A percentile compares a stretch with the other conserved stretches of the same genome.
phyloP scores from a whole-genome alignment of 2,113 vertebrate genomes.

The Myiozetetes cayanensis region DNA sequence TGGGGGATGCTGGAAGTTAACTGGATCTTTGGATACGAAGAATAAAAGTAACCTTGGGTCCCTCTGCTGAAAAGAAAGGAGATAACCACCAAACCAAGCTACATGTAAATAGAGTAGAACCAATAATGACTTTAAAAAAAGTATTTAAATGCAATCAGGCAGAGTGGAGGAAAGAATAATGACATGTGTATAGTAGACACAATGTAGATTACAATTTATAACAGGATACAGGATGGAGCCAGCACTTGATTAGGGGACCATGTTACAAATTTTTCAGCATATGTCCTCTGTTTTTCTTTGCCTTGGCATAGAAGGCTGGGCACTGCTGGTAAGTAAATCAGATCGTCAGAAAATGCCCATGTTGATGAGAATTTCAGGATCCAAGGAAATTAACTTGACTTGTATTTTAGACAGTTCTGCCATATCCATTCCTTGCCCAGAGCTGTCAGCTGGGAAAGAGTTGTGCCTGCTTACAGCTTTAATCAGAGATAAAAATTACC shows the following conservation, averaged over 20 bases:
- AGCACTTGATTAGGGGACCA: slow-evolving; percentile 69
- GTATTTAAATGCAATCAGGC: slow-evolving; percentile 71
- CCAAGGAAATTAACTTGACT: slow-evolving; percentile 49
- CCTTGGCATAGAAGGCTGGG: slow-evolving; percentile 68
- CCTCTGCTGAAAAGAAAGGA: slow-evolving; percentile 16
- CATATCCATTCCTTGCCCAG: slow-evolving; percentile 14
- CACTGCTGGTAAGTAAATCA: slow-evolving; percentile 52
- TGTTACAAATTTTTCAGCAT: slow-evolving; percentile 69
- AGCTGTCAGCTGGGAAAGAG: slow-evolving; percentile 1
- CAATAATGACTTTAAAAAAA: slow-evolving; percentile 42
- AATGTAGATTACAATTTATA: slow-evolving; percentile 74
- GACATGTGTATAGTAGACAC: slow-evolving; percentile 62
- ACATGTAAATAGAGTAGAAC: slow-evolving; percentile 24
- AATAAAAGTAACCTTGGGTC: slow-evolving; percentile 20
- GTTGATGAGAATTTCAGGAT: slow-evolving; percentile 37
- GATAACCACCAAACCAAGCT: slow-evolving; percentile 27
- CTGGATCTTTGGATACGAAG: neutral
- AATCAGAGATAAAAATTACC: slow-evolving; percentile 51
- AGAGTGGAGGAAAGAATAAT: slow-evolving; percentile 72
- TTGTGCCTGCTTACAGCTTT: slow-evolving; percentile 4
- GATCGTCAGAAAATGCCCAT: slow-evolving; percentile 48
- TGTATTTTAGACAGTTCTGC: slow-evolving; percentile 41
- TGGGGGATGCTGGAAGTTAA: slow-evolving; percentile 19
- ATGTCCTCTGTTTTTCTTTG: slow-evolving; percentile 71
- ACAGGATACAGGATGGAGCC: slow-evolving; percentile 80